Evolutionary conservation across 2,113 vertebrate genomes (phyloP).

Genomic region (Dasyprocta punctata): DNA sequence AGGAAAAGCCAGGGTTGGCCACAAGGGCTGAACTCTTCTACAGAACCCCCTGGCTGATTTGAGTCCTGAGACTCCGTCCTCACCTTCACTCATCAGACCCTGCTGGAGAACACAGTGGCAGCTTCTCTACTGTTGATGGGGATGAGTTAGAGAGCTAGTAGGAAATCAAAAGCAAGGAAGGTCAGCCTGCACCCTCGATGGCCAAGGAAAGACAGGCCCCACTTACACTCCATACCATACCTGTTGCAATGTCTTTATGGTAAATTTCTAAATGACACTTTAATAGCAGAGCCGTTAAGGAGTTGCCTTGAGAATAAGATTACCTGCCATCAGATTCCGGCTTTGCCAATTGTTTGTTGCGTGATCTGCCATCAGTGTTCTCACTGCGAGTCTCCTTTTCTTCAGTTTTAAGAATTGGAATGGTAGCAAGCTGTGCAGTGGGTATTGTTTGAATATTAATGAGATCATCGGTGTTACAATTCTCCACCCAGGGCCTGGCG

Average conservation of each 20-base stretch:
- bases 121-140: too few relatives aligned
- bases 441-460: neutral
- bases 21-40: too few relatives aligned
- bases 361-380: neutral
- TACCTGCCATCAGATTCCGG: neutral
- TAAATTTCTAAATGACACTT: neutral
- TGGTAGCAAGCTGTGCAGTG: neutral
- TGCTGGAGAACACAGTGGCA: neutral
- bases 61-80: too few relatives aligned
- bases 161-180: neutral
- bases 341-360: neutral
- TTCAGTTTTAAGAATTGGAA: neutral
- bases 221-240: too few relatives aligned
- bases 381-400: neutral
- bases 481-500: neutral
- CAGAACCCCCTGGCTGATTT: accelerated
- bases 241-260: neutral
- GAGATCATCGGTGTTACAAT: neutral
- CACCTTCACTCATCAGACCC: neutral
- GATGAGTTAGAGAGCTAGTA: neutral
- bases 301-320: accelerated
- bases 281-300: neutral
- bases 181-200: too few relatives aligned
- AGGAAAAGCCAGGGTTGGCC: neutral
- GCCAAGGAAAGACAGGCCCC: accelerated